Evolutionary conservation across 2,113 vertebrate genomes (phyloP).

Genomic region (Malurus melanocephalus): DNA sequence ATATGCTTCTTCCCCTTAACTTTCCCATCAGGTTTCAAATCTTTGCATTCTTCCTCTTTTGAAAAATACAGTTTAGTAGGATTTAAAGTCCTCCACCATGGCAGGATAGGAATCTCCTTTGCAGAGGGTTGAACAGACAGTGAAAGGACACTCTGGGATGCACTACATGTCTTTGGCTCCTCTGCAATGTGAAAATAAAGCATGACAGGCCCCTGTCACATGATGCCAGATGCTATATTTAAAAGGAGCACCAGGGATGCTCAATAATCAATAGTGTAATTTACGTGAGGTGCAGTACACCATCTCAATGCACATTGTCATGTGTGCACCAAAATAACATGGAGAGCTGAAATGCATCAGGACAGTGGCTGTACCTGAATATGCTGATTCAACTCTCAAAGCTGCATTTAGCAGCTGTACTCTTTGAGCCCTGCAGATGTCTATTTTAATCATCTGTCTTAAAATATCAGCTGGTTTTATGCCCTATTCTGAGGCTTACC

Average conservation of each 20-base stretch:
- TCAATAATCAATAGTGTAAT: neutral
- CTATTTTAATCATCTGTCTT: constrained; percentile 61
- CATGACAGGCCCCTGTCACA: neutral
- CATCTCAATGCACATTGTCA: neutral
- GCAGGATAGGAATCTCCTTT: neutral
- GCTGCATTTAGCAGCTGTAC: constrained; percentile 53
- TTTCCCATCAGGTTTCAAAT: neutral
- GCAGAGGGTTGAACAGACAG: neutral
- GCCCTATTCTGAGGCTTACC: constrained; percentile 19
- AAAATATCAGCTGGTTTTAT: constrained; percentile 52
- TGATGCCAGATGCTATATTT: rapidly evolving
- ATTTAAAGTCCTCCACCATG: neutral
- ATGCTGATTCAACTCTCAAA: constrained; percentile 54
- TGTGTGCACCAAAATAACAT: neutral
- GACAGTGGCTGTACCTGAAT: constrained; percentile 38
- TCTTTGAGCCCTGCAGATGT: constrained; percentile 28
- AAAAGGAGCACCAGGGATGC: neutral
- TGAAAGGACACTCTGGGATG: neutral
- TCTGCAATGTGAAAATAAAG: neutral
- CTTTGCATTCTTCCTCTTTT: neutral
- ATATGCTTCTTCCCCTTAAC: neutral
- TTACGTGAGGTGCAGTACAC: rapidly evolving
- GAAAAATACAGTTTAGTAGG: neutral
- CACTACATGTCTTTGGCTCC: neutral
- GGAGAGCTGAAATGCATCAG: neutral